Percentiles rank a stretch among this genome's conserved stretches.
These are phyloP conservation scores for Noctua janthe DNA, from an alignment of 2,888 invertebrate genomes.

Conservation along the genomic window DNA sequence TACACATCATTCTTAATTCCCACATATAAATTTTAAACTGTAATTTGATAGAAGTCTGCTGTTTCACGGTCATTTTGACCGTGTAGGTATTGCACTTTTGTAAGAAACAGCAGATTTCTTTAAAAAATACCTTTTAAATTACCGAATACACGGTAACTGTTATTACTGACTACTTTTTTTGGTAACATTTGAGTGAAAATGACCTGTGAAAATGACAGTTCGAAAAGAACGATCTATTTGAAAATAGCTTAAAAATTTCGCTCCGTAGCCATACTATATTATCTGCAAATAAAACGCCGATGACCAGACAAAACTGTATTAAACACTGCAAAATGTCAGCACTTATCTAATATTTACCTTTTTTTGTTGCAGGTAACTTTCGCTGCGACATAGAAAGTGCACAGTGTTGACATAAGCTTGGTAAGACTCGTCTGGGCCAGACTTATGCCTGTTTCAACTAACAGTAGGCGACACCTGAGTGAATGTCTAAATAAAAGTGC, in stretches of 20 bases:
- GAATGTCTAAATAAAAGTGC: background rate
- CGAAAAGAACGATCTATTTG: background rate
- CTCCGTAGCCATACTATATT: background rate
- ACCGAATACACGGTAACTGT: too few relatives aligned
- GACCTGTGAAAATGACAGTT: too few relatives aligned
- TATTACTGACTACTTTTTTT: too few relatives aligned
- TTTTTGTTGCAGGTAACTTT: constrained; percentile 79
- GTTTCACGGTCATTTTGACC: too few relatives aligned
- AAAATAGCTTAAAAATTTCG: background rate
- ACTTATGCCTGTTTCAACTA: background rate
- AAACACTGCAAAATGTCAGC: background rate
- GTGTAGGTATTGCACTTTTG: too few relatives aligned
- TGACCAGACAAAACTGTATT: background rate
- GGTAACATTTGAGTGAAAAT: too few relatives aligned
- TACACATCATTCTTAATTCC: too few relatives aligned
- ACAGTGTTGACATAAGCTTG: background rate
- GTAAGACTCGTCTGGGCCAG: constrained; percentile 5
- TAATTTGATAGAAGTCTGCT: too few relatives aligned
- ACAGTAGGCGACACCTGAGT: background rate
- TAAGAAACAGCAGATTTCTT: too few relatives aligned
- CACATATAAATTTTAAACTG: too few relatives aligned
- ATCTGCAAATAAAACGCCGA: background rate
- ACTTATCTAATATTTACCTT: constrained; percentile 41
- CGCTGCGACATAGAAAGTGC: constrained; percentile 49
- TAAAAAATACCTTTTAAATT: too few relatives aligned